Base-by-base conservation (phyloP, 2,797 vertebrate species). In the Ambastaia sidthimunki region DNA sequence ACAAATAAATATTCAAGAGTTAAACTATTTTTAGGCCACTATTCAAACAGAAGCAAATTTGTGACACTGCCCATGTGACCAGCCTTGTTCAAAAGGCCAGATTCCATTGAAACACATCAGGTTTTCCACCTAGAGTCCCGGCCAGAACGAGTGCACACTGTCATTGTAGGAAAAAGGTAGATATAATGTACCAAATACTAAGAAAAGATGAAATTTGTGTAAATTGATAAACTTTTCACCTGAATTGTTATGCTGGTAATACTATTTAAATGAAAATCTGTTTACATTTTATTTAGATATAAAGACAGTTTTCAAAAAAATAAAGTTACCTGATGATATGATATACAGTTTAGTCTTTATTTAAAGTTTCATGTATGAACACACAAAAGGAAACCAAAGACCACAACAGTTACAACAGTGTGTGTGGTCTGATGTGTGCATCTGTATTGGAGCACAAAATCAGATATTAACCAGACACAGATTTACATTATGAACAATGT, bases 401-500 rank as follows among this genome's bases (percentile, higher is more conserved):
- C 21, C 31, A 62, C 48, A 52, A 54, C 41, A 19, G 19, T 21
- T 3, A 70, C 41, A 70, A 70, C 54, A 54, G 21, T 34, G 57
- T 78, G 13, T 10, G 41, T 37, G 34, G 60, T 63, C 25, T 63
- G 25, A 63, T 63, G n/a, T 11, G 11, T 59, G 37, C 60, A 81
- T 74, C 34, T 78, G 50, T 80, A 41, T 84, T 80, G 52, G 47
- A 68, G 48, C 85, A 44, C 6, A 23, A 52, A 80, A 85, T 82
- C 55, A 69, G 75, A 83, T 31, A 70, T 66, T 69, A 75, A 79
- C 67, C 55, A 78, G 54, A 71, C 23, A 23, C 78, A 72, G 34
- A 82, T 80, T 19, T 84, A 76, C 59, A 80, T 50, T 71, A 82
- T 86, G 82, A 84, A 89, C 84, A 86, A 85, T 84, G 83, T 69